Base-by-base conservation (phyloP, 2,797 vertebrate genomes). In the Orestias chungarensis region DNA sequence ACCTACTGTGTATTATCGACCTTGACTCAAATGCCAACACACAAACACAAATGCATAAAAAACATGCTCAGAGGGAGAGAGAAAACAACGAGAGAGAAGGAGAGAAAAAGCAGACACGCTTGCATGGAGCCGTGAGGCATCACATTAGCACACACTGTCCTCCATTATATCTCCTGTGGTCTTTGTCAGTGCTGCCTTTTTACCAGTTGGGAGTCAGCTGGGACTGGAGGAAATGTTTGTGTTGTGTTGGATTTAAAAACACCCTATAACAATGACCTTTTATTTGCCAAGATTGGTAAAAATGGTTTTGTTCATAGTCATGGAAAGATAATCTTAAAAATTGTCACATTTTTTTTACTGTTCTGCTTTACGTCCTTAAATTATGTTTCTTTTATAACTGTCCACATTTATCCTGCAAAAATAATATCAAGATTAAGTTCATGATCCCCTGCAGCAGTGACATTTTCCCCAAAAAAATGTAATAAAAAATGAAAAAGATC, bases 1-100 rank as follows among this genome's bases (percentile, higher is more conserved):
- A 94, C 93, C 94, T 94, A 94, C 93, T 93, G 93, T 86, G 92
- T 91, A 92, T 89, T 88, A 90, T 91, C 82, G 93, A 95, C 93
- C 93, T 93, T 95, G 89, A 94, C 85, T 93, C 70, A 69, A 67
- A 80, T 80, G 81, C 86, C 85, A 85, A 75, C 85, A 79, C 81
- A 90, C 87, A 85, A 76, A 87, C 86, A 88, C 83, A 87, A 82
- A n/a, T n/a, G n/a, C n/a, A n/a, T n/a, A n/a, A 73, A 74, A 74
- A 44, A 89, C 86, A 88, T 85, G 86, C 90, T 91, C 88, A 89
- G 90, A 90, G 88, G 90, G 90, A 86, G 89, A 88, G 92, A 90
- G 87, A 88, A 87, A 88, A 92, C 84, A 91, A 89, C 90, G 88
- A 89, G 86, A 82, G 82, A 86, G 86, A 82, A 81, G 71, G 77